phyloP scores from a whole-genome alignment of 2,888 invertebrate genomes.

The Sclerodermus sp. region DNA sequence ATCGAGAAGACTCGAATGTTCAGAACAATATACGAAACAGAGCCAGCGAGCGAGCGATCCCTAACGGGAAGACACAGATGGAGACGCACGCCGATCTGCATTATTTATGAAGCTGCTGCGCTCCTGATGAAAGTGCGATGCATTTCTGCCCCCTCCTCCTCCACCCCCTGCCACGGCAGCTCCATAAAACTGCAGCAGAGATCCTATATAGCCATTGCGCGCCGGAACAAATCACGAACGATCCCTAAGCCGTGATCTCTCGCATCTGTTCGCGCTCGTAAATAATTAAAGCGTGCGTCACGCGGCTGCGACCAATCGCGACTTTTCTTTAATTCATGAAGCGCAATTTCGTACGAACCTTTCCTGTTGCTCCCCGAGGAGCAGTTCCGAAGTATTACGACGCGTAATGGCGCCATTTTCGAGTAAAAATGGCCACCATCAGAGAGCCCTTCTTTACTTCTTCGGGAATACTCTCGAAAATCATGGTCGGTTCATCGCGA shows the following conservation, averaged over 20 bases:
- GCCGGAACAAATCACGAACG: conserved; percentile 39
- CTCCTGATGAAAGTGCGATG: conserved; percentile 39
- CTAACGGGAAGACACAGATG: no score
- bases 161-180: neutral
- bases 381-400: no score
- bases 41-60: no score
- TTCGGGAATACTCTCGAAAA: no score
- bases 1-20: no score
- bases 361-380: neutral
- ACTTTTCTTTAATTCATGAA: neutral
- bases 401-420: no score
- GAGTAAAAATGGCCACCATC: no score
- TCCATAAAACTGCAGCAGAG: conserved; percentile 3
- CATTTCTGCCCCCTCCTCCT: conserved; percentile 15
- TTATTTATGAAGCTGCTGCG: conserved; percentile 52
- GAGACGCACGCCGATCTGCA: conserved; percentile 28
- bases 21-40: no score
- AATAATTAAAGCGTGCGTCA: conserved; percentile 42
- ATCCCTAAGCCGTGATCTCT: conserved; percentile 28
- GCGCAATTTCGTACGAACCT: neutral
- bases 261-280: conserved; percentile 38
- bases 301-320: neutral
- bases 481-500: no score
- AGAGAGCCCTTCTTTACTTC: no score
- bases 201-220: conserved; percentile 13